phyloP scores from a whole-genome alignment of 2,888 invertebrate species.

The Limnephilus lunatus region DNA sequence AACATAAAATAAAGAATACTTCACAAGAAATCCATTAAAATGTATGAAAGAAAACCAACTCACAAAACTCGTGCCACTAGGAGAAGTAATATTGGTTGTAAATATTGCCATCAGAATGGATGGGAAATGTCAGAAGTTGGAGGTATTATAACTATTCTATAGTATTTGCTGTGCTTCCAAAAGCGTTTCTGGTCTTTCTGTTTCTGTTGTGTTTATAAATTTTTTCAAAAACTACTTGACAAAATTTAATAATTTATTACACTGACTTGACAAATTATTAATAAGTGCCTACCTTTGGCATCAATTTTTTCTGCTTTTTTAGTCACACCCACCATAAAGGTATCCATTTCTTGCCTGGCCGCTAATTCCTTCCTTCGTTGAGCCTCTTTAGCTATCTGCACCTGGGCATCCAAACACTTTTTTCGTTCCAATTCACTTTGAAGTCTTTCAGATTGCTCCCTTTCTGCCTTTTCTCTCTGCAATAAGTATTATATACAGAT shows the following conservation, averaged over 20 bases:
- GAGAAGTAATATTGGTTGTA: too few relatives aligned
- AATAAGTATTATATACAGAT: background rate
- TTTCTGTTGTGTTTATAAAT: background rate
- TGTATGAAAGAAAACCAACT: too few relatives aligned
- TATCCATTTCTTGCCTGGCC: constrained; percentile 51
- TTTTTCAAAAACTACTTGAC: background rate
- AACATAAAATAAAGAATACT: too few relatives aligned
- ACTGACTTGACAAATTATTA: background rate
- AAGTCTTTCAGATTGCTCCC: constrained; percentile 38
- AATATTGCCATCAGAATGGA: too few relatives aligned
- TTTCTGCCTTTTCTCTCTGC: constrained; percentile 53
- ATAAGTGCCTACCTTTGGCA: background rate
- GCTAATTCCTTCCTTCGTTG: constrained; percentile 36
- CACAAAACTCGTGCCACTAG: too few relatives aligned
- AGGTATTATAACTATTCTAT: too few relatives aligned
- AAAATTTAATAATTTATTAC: background rate
- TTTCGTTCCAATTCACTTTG: constrained; percentile 49
- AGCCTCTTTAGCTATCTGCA: constrained; percentile 50
- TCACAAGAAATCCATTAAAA: too few relatives aligned
- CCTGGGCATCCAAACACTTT: constrained; percentile 57
- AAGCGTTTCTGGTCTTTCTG: background rate
- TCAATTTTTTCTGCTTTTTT: constrained; percentile 4
- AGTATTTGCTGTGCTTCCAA: too few relatives aligned
- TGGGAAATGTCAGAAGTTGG: too few relatives aligned
- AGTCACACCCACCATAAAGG: constrained; percentile 22